These are phyloP conservation scores for Pardalotus punctatus DNA, from an alignment of 2,113 vertebrate species.

Conservation along the genomic window DNA sequence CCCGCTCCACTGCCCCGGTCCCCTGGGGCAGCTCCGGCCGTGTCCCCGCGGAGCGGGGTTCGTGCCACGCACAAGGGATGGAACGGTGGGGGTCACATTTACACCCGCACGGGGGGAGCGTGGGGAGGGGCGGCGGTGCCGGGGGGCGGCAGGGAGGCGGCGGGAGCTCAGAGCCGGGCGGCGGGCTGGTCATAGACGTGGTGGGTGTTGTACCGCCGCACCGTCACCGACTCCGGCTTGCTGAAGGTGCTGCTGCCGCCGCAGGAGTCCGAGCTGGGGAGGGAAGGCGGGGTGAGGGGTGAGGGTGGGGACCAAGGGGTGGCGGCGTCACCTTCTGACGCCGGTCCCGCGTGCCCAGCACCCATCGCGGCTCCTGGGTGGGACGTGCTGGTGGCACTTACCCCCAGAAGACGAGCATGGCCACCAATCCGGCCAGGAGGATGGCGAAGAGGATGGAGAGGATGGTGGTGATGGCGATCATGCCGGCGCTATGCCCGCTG, in stretches of 20 bases:
- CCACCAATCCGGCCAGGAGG: constrained; percentile 49
- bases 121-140: accelerated
- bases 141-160: not conserved
- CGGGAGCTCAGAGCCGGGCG: not conserved
- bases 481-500: not conserved
- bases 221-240: not conserved
- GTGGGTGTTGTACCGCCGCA: constrained; percentile 62
- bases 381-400: not conserved
- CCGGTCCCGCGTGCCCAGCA: not conserved
- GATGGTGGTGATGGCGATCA: constrained; percentile 65
- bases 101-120: not conserved
- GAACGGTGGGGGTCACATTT: not conserved
- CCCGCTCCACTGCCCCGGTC: accelerated
- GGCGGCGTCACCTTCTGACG: not conserved
- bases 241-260: not conserved
- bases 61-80: not conserved
- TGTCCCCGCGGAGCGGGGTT: accelerated
- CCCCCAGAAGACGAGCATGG: not conserved
- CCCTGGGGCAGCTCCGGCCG: not conserved
- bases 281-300: not conserved
- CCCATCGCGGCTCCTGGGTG: not conserved
- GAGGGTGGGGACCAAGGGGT: too few species aligned
- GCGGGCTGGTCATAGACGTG: not conserved
- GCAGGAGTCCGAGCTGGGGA: constrained; percentile 14
- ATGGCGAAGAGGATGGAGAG: constrained; percentile 64